A percentile compares a stretch with the other conserved stretches of the same genome.
Evolutionary conservation across 2,888 invertebrate genomes (phyloP).

Genomic region (Synanthedon tipuliformis): DNA sequence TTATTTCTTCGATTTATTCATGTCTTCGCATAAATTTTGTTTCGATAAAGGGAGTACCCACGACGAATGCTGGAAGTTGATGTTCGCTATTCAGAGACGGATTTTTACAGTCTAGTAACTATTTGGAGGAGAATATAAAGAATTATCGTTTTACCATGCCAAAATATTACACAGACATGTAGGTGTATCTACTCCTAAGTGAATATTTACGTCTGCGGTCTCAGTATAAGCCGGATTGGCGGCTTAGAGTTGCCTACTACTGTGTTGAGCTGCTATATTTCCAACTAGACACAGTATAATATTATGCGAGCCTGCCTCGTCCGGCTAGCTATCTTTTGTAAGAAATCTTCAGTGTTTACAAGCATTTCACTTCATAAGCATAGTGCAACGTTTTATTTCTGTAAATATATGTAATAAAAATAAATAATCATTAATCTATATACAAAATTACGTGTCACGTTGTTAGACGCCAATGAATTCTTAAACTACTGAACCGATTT

Average conservation of each 20-base stretch:
- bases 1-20: conserved; percentile 61
- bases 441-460: too few species aligned
- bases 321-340: background rate
- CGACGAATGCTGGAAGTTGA: too few species aligned
- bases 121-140: background rate
- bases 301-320: background rate
- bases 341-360: background rate
- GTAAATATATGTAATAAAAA: too few species aligned
- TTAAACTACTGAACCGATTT: too few species aligned
- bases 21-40: conserved; percentile 53
- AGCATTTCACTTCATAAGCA: too few species aligned
- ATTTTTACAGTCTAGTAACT: background rate
- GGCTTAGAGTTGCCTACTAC: conserved; percentile 14
- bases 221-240: conserved; percentile 20
- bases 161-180: background rate
- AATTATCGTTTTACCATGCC: background rate
- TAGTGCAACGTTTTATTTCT: too few species aligned
- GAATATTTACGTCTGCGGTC: conserved; percentile 9
- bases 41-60: conserved; percentile 7
- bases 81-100: conserved; percentile 2
- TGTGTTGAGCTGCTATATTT: conserved; percentile 7
- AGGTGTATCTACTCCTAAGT: background rate
- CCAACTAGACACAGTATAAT: background rate
- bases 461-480: too few species aligned
- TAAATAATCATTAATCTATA: too few species aligned